Base-by-base conservation (phyloP, 2,888 invertebrate genomes). In the Diarsia dahlii region DNA sequence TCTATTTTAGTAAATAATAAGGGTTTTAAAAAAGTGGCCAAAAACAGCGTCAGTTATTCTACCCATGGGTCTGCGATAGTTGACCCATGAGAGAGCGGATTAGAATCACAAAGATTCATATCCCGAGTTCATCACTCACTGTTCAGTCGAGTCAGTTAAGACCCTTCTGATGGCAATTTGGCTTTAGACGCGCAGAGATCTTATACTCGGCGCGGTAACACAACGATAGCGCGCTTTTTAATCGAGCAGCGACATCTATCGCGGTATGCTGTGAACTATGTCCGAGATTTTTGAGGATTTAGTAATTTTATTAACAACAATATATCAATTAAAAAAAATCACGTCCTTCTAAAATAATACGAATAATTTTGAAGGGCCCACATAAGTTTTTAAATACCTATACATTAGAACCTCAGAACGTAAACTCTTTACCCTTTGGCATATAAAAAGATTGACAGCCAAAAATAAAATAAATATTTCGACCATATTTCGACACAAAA, bases 121-220 rank as follows among this genome's bases (percentile, higher is more conserved):
- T 94, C 94, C 94, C 5, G 77, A 76, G 34, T 8, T 95, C 95
- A 96, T 95, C 95, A 96, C 89, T 90, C 96, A 94, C 96, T 95
- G 95, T 95, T 95, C 95, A 95, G 95, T 96, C 95, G 95, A 96
- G 95, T 95, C 95, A 95, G 95, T 95, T 95, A 95, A 95, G 95
- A 95, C 95, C 95, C 90, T 85, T n/a, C 93, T 93, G 94, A 94
- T 93, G 94, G 93, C 94, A 91, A 86, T 4, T 62, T 1, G 0
- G 0, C 0, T 0, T 3, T 0, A 0, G 0, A 0, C 1, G 18
- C 20, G 18, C 18, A 12, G 6, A 52, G 1, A 3, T 1, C 46
- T 77, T 86, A 85, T 82, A 23, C 63, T 56, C 34, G 18, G 34
- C 64, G 50, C 50, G 65, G 34, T 48, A 70, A 78, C 70, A 46